Conservation (phyloP, 1,140 invertebrate species). For the Bombus consobrinus region DNA sequence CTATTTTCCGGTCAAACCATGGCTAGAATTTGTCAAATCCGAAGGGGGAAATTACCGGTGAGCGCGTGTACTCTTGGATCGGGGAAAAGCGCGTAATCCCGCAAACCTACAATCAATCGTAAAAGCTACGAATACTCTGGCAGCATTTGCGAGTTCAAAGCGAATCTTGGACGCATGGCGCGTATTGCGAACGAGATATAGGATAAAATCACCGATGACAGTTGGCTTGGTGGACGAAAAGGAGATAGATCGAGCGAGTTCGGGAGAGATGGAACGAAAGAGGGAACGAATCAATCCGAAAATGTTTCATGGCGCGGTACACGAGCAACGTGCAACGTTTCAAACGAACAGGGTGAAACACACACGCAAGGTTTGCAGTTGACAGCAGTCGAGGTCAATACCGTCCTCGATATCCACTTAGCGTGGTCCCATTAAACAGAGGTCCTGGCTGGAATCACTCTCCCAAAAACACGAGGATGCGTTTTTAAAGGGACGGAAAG, state of each 20-base stretch:
- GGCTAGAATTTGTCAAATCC: too few species aligned
- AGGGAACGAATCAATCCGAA: constrained; percentile 13
- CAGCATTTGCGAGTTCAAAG: neutral
- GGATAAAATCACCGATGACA: neutral
- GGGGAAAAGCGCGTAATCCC: too few species aligned
- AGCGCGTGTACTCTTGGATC: too few species aligned
- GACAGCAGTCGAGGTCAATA: constrained; percentile 17
- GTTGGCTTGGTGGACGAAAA: neutral
- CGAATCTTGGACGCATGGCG: neutral
- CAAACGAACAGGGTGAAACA: neutral
- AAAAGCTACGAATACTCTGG: neutral
- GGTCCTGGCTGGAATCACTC: neutral
- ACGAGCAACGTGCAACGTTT: neutral
- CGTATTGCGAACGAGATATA: neutral
- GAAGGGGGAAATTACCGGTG: too few species aligned
- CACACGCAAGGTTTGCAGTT: neutral
- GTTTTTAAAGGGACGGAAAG: neutral
- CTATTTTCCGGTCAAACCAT: too few species aligned
- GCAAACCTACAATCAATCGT: neutral
- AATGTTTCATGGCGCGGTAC: constrained; percentile 1
- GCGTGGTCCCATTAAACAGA: neutral
- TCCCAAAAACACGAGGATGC: constrained; percentile 12
- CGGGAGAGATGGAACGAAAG: neutral
- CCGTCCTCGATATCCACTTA: constrained; percentile 36
- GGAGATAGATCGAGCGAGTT: neutral